Evolutionary conservation across 2,888 invertebrate genomes (phyloP), one percentile per base, ranked within the genome.

Genomic region (Schizaphis graminum): DNA sequence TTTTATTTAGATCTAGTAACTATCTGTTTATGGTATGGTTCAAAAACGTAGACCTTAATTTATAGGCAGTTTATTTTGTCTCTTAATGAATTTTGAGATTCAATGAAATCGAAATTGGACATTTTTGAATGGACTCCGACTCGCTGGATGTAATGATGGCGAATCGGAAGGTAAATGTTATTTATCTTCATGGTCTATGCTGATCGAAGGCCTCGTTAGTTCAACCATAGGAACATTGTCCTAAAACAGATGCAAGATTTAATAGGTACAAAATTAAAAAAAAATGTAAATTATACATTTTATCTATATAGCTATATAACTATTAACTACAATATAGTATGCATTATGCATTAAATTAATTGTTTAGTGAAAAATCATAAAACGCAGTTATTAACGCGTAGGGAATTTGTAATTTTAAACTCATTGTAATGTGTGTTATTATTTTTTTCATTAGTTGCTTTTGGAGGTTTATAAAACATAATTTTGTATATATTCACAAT

Each of bases 71-170:
- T 94, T 61, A 86, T 90, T 93, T 93, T 89, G 57, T 93, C 26
- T 77, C 44, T 89, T 44, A 47, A 56, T 77, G 57, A 44, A 26
- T 89, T 89, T 84, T 67, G 28, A 88, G 53, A 94, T 94, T 94
- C 86, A 94, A 53, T 94, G 93, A 13, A 94, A 94, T 61, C 94
- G 93, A 87, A 94, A 94, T 56, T 94, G 94, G n/a, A 94, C 94
- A 91, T 94, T 94, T 87, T 90, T 91, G 90, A 94, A 94, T 11
- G 93, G 93, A 41, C 94, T 94, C 94, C 93, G 94, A 94, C 94
- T 91, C 94, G 94, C 93, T 16, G 93, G 87, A 56, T 94, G 94
- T 90, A 94, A 91, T 7, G 86, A 86, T 41, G 94, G 94, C 94
- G 94, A 94, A 49, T 94, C 94, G 94, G 94, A 61, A 57, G 94